These are phyloP conservation scores for Pseudorectes ferrugineus DNA, from an alignment of 2,113 vertebrate genomes.

Conservation along the genomic window DNA sequence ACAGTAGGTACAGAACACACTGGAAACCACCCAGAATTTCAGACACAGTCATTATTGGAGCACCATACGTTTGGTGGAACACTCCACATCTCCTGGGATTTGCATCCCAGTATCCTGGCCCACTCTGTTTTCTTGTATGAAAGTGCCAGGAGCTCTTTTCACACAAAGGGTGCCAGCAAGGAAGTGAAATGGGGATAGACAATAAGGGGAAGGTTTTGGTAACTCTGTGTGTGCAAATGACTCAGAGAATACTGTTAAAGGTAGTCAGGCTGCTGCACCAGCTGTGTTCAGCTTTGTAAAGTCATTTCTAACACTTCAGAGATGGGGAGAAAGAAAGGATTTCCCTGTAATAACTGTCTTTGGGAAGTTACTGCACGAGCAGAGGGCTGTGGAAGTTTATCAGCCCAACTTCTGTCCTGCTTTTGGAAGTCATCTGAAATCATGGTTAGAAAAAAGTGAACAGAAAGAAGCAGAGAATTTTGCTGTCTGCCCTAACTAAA, in stretches of 20 bases:
- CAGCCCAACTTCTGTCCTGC: not conserved
- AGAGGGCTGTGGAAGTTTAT: not conserved
- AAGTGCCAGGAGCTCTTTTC: not conserved
- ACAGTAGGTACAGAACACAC: not conserved
- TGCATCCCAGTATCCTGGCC: not conserved
- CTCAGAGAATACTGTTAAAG: not conserved
- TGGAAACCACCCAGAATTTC: not conserved
- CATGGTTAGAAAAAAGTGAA: not conserved
- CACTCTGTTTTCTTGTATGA: not conserved
- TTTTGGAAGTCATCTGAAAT: not conserved
- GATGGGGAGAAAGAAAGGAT: not conserved
- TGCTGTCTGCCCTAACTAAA: not conserved
- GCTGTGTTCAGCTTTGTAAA: not conserved
- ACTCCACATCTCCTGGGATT: not conserved
- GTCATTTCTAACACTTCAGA: not conserved
- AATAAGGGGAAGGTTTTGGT: not conserved
- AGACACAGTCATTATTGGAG: not conserved
- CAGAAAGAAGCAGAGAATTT: not conserved
- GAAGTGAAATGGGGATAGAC: not conserved
- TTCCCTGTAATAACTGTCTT: not conserved
- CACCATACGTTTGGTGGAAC: not conserved
- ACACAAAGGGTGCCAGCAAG: not conserved
- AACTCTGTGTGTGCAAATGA: not conserved
- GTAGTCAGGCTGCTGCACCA: not conserved
- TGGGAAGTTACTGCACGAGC: not conserved